A percentile compares a stretch with the other conserved stretches of the same genome.
Conservation (phyloP, 2,888 invertebrate species). For the Acanthosoma haemorrhoidale region DNA sequence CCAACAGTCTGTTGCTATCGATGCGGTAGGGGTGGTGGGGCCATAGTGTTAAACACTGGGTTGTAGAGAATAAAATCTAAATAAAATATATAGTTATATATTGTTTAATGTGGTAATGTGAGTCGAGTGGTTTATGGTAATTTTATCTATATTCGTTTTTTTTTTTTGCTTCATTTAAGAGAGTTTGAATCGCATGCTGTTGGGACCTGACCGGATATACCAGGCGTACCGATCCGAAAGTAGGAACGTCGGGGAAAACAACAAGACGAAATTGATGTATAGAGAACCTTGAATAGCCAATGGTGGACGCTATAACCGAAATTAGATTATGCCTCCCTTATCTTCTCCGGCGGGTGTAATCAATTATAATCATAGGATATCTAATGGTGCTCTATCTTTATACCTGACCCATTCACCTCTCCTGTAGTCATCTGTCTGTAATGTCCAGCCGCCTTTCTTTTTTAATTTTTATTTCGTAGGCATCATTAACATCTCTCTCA, state of each 20-base stretch:
- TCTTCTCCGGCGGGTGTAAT: neutral
- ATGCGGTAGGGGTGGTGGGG: too few species aligned
- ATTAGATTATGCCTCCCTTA: slow-evolving; percentile 3
- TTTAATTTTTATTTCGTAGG: too few species aligned
- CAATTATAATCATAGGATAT: slow-evolving; percentile 8
- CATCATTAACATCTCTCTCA: too few species aligned
- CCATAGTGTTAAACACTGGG: too few species aligned
- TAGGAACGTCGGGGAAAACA: neutral
- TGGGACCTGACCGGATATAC: neutral
- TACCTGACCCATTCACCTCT: neutral
- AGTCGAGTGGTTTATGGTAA: too few species aligned
- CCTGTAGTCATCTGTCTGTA: neutral
- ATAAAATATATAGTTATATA: too few species aligned
- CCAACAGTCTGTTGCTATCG: too few species aligned
- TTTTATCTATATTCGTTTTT: too few species aligned
- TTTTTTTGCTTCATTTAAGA: too few species aligned
- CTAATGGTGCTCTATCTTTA: neutral
- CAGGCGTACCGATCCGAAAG: neutral
- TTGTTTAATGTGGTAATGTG: too few species aligned
- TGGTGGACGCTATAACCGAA: neutral
- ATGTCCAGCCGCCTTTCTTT: neutral
- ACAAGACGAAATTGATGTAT: neutral
- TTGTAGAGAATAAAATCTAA: too few species aligned
- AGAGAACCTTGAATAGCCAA: neutral
- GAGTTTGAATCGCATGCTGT: too few species aligned